Evolutionary conservation across 2,888 invertebrate genomes (phyloP), one percentile per base, ranked within the genome.

Genomic region (Andrena trimmerana): DNA sequence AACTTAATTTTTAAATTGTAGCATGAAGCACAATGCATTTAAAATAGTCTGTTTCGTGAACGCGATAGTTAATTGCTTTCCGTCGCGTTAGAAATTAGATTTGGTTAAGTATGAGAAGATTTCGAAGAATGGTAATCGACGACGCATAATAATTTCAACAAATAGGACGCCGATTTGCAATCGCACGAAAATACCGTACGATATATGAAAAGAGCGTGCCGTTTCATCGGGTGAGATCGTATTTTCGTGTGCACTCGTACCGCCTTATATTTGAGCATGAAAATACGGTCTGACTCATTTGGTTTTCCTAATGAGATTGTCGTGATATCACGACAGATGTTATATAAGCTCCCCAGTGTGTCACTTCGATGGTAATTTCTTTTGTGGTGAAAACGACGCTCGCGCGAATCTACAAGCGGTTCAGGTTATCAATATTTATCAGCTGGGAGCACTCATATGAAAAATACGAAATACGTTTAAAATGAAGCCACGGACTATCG

Each of bases 201-300:
- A 48, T 78, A 68, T 68, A 68, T 54, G 68, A 78, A 68, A 68
- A 75, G 75, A 62, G 74, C 62, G 68, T 52, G 33, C 20, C n/a
- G 78, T 62, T 75, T 31, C 60, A 63, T 68, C 16, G 42, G 24
- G 42, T 42, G 42, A 16, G 16, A 62, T 27, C 52, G 75, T 68
- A 48, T 78, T 78, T 78, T 74, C 74, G 75, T 54, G 75, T 50
- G 31, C 52, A 50, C 48, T 57, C 24, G 73, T 29, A 31, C 13
- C 59, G 48, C 66, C 29, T 66, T 48, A 76, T 65, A 76, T 59
- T 63, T 16, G 16, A 50, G 77, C 48, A 71, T 81, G 66, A 72
- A 81, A 81, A 81, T 78, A 78, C 71, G 31, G 16, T 68, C 54
- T 77, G 78, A 81, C 71, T 81, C 80, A 81, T 71, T 81, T 68